A percentile compares a stretch with the other conserved stretches of the same genome.
These are phyloP conservation scores for Cyprinodon tularosa DNA, from an alignment of 2,113 vertebrate genomes.

Conservation along the genomic window DNA sequence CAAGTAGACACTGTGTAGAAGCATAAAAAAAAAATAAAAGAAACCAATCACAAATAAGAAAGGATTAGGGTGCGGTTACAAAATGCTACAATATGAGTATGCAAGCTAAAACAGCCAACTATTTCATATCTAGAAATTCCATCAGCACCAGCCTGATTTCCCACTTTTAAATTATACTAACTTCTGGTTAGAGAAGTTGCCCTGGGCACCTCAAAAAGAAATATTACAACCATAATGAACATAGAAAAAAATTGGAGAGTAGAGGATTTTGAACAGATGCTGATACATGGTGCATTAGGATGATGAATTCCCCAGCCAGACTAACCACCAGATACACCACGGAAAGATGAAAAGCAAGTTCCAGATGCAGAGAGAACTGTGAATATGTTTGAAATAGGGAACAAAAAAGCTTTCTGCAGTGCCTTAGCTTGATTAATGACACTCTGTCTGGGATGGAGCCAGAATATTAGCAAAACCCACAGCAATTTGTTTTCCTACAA, in stretches of 20 bases:
- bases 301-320: slow-evolving; percentile 64
- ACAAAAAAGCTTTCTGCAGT: slow-evolving; percentile 20
- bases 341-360: slow-evolving; percentile 48
- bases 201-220: slow-evolving; percentile 41
- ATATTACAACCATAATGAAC: slow-evolving; percentile 69
- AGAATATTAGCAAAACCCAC: slow-evolving; percentile 10
- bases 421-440: slow-evolving; percentile 37
- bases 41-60: background rate
- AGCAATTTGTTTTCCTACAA: slow-evolving; percentile 6
- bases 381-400: slow-evolving; percentile 1
- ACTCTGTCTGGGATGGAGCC: slow-evolving; percentile 5
- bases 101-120: slow-evolving; percentile 20
- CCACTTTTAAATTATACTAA: slow-evolving; percentile 56
- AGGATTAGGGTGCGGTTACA: background rate
- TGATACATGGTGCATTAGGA: slow-evolving; percentile 62
- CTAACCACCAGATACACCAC: slow-evolving; percentile 54
- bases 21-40: background rate
- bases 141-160: slow-evolving; percentile 45
- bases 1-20: background rate
- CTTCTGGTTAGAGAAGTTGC: slow-evolving; percentile 47
- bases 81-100: slow-evolving; percentile 2
- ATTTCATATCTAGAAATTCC: slow-evolving; percentile 47
- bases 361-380: slow-evolving; percentile 15
- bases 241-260: slow-evolving; percentile 61
- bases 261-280: slow-evolving; percentile 68